Evolutionary conservation across 2,797 vertebrate genomes (phyloP).

Genomic region (Acridotheres tristis): DNA sequence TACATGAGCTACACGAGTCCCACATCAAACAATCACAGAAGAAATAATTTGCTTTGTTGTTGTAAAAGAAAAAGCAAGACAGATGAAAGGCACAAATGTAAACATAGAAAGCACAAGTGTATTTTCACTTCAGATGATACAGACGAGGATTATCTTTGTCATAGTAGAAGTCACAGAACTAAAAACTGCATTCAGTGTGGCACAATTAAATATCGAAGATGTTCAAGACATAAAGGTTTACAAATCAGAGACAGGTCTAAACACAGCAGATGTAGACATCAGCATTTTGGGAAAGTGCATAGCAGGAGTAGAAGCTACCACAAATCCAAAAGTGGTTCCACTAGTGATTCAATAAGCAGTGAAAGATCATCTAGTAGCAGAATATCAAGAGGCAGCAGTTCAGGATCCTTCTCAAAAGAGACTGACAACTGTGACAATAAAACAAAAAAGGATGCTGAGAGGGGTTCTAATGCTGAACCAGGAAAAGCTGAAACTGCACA

Average conservation of each 20-base stretch:
- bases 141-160: background rate
- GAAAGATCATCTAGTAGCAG: conserved; percentile 47
- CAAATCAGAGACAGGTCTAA: conserved; percentile 58
- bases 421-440: conserved; percentile 31
- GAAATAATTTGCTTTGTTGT: conserved; percentile 63
- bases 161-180: conserved; percentile 40
- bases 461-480: background rate
- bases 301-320: conserved; percentile 19
- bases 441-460: conserved; percentile 2
- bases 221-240: conserved; percentile 48
- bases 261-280: conserved; percentile 39
- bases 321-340: conserved; percentile 35
- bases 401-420: conserved; percentile 60
- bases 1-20: conserved; percentile 22
- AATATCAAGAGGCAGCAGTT: conserved; percentile 7
- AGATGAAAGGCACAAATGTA: conserved; percentile 71
- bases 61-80: conserved; percentile 70
- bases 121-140: conserved; percentile 50
- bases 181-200: conserved; percentile 37
- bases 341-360: conserved; percentile 34
- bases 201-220: conserved; percentile 50
- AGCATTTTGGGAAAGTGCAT: background rate
- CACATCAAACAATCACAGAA: conserved; percentile 48
- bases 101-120: conserved; percentile 79
- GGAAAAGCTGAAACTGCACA: conserved; percentile 25